Conservation (phyloP, 2,113 vertebrate genomes). For the Antechinus stuartii region DNA sequence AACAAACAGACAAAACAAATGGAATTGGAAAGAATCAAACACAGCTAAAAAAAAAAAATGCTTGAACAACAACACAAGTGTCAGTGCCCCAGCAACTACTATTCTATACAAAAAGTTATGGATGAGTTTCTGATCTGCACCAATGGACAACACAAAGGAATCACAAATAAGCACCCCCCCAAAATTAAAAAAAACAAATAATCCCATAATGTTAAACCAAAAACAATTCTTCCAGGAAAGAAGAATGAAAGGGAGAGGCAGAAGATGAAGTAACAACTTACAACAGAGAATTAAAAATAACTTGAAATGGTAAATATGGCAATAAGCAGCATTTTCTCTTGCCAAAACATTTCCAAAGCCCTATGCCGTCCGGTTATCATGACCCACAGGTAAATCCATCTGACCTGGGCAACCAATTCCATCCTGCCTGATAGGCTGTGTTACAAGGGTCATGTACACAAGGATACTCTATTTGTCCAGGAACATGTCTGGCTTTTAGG, state of each 20-base stretch:
- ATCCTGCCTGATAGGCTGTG: slow-evolving; percentile 47
- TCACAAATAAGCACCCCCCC: not conserved
- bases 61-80: not conserved
- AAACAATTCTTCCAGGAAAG: not conserved
- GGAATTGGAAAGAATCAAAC: not conserved
- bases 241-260: not conserved
- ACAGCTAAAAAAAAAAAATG: not conserved
- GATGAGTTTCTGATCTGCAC: not conserved
- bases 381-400: not conserved
- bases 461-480: not conserved
- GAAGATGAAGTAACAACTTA: not conserved
- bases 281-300: not conserved
- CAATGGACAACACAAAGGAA: not conserved
- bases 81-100: not conserved
- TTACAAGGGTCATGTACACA: not conserved
- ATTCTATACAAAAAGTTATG: not conserved
- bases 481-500: slow-evolving; percentile 35
- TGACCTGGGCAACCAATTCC: slow-evolving; percentile 44
- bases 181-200: not conserved
- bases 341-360: slow-evolving; percentile 36
- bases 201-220: not conserved
- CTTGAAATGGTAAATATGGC: not conserved
- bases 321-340: not conserved
- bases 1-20: not conserved
- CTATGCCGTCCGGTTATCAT: not conserved